Percentiles rank a stretch among this genome's conserved stretches.
phyloP scores from a whole-genome alignment of 2,113 vertebrate genomes.

The Myotis brandtii region DNA sequence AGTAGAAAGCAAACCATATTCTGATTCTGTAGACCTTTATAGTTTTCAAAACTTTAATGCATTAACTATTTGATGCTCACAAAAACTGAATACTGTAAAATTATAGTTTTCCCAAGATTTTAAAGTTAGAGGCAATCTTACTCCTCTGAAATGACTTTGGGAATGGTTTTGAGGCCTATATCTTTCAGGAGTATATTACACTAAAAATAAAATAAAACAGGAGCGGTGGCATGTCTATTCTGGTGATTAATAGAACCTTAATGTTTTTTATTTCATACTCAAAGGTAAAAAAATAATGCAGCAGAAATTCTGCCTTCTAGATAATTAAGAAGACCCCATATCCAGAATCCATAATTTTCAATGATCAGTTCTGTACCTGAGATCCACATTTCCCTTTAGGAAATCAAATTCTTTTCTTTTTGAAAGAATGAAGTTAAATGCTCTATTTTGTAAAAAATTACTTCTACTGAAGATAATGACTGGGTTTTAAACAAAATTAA shows the following conservation, averaged over 20 bases:
- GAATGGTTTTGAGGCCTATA: background rate
- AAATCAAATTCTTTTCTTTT: slow-evolving; percentile 48
- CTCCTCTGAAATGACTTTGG: slow-evolving; percentile 26
- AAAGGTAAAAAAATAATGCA: background rate
- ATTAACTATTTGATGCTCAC: background rate
- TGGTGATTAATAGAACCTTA: background rate
- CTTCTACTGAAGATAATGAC: slow-evolving; percentile 2
- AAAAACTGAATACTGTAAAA: background rate
- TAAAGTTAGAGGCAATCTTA: background rate
- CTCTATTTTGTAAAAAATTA: slow-evolving; percentile 10
- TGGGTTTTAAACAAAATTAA: slow-evolving; percentile 46
- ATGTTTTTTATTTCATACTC: slow-evolving; percentile 13
- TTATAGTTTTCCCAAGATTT: background rate
- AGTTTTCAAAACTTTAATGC: background rate
- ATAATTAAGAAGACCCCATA: slow-evolving; percentile 5
- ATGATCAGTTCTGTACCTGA: background rate
- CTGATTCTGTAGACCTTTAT: background rate
- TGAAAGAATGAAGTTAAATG: slow-evolving; percentile 17
- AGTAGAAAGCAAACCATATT: background rate
- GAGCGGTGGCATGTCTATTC: background rate
- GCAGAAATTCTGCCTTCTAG: slow-evolving; percentile 9
- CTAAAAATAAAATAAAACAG: slow-evolving; percentile 29
- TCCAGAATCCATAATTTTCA: slow-evolving; percentile 18
- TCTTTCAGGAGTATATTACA: background rate
- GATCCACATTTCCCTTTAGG: background rate